Evolutionary conservation across 2,888 invertebrate species (phyloP), one percentile per base, ranked within the genome.

Genomic region (Eustalomyia histrio): DNA sequence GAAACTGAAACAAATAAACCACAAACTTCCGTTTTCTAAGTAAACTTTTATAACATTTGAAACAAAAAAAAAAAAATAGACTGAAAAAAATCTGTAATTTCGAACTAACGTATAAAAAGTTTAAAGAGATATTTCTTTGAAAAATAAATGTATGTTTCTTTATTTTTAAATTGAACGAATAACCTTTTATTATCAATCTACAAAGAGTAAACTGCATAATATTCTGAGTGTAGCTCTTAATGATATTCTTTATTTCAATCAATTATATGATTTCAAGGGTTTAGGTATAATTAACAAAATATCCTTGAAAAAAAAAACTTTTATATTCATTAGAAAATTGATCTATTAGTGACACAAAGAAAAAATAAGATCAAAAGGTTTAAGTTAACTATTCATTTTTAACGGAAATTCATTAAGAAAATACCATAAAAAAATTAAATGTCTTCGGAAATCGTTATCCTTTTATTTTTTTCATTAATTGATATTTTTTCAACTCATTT

Each of bases 401-500:
- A 74, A 60, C 80, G 76, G 80, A 81, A 81, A 76, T 81, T 81
- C 80, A 74, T 81, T 81, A 76, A 69, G 47, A 63, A 18, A 12
- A 53, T 39, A 39, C 39, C 1, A 39, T 12, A 18, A 3, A 52
- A 58, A 69, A 55, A 69, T 53, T 80, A 69, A 69, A 74, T 76
- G 76, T 69, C 76, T 81, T 81, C 73, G 76, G 73, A 81, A 76
- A 74, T 81, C 76, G 80, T 81, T 76, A 74, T 80, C 65, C 74
- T 69, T 74, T 81, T 76, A 68, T 60, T 64, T 58, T 58, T 60
- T 61, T n/a, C 76, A 80, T 73, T 81, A 81, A 81, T 81, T 81
- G 76, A 81, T 71, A 76, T 76, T 76, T 74, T 76, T 74, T 74
- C 76, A 64, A 67, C 71, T 69, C 67, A 76, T 80, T 64, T 72